Base-by-base conservation (phyloP, 2,113 vertebrate species). In the Panurus biarmicus region DNA sequence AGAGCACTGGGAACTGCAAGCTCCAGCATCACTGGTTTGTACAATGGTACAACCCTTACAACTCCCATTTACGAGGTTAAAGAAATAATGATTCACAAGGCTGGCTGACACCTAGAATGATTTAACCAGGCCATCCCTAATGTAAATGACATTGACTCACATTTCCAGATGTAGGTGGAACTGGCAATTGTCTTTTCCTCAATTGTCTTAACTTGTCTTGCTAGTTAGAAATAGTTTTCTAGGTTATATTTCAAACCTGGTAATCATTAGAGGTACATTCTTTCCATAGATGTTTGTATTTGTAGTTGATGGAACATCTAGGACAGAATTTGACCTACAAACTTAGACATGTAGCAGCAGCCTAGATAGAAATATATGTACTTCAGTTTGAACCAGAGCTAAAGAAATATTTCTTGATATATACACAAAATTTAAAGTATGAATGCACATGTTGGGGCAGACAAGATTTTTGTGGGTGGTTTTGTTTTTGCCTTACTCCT, bases 161-260 rank as follows among this genome's bases (percentile, higher is more conserved):
- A 69, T 90, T 85, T 91, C 85, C 73, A 94, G 45, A 66, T 73
- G 90, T 90, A 94, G 89, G 96, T 88, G 87, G 82, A 89, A 89
- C 65, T 79, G 40, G 36, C 62, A 92, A 78, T 79, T 90, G 70
- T 85, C 71, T 93, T 96, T 95, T 90, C 94, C 69, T 95, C 87
- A 86, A 88, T 77, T 95, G 79, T 47, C 81, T 91, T 90, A 90
- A 91, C 90, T 93, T 93, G 96, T 87, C 95, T 91, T 95, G 81
- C 94, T 82, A 95, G 92, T 94, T 90, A 96, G 76, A 80, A 88
- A 92, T 95, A 90, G 56, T 94, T 95, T 93, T 86, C 90, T 95
- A 91, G 90, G 70, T 93, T 97, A 24, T 81, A 61, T 87, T 94
- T 94, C 84, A 71, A 89, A 88, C 86, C 85, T 80, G 62, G 36